Evolutionary conservation across 30 jellyfish, hydroid and myxozoan species (phyloP).

Genomic region (Pelagia noctiluca): DNA sequence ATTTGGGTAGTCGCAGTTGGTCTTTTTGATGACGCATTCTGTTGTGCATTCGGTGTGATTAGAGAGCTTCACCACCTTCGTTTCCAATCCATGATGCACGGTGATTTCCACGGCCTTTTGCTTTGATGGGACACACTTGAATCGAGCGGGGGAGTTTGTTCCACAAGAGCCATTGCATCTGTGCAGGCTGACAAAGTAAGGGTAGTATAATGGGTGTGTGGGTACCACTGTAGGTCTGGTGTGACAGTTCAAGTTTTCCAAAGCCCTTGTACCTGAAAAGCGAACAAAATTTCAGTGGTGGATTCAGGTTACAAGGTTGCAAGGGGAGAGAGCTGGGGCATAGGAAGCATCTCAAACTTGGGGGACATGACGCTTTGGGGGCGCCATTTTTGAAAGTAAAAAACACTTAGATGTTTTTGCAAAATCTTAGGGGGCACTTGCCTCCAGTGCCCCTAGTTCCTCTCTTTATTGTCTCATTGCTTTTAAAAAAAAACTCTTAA

Average conservation of each 20-base stretch:
- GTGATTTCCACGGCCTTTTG: neutral
- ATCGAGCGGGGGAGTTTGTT: constrained; percentile 30
- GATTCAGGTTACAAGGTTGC: too few species aligned
- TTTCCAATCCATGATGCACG: neutral
- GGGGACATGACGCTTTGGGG: too few species aligned
- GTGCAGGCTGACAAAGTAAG: constrained; percentile 76
- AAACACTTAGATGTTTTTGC: too few species aligned
- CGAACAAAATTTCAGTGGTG: too few species aligned
- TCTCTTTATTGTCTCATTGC: too few species aligned
- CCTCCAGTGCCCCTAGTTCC: too few species aligned
- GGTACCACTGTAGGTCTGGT: constrained; percentile 61
- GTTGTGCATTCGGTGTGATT: constrained; percentile 63
- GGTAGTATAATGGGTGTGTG: constrained; percentile 62
- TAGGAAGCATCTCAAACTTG: too few species aligned
- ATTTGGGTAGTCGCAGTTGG: constrained; percentile 48
- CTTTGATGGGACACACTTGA: constrained; percentile 55
- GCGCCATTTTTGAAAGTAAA: too few species aligned
- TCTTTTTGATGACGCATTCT: constrained; percentile 54
- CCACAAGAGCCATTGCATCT: constrained; percentile 82
- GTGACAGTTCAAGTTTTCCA: constrained; percentile 34
- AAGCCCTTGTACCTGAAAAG: neutral
- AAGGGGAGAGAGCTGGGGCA: too few species aligned
- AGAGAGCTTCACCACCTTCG: constrained; percentile 8
- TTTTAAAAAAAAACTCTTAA: too few species aligned
- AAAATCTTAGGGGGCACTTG: too few species aligned